Base-by-base conservation (phyloP, 2,113 vertebrate species). In the Fulmarus glacialis region DNA sequence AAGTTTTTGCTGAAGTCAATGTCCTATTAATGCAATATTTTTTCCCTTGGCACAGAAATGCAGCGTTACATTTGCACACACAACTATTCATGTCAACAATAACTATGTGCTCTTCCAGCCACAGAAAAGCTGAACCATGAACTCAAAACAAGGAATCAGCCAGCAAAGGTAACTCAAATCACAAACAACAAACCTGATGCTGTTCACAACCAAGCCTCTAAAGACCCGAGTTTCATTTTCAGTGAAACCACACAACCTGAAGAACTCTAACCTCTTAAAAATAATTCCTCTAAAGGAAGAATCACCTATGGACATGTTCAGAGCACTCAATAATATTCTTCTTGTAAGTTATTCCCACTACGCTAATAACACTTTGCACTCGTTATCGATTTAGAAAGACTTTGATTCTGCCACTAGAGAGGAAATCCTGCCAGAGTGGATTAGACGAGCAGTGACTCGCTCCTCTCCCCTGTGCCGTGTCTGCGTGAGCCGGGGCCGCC, bases 391-490 rank as follows among this genome's bases (percentile, higher is more conserved):
- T 59, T 58, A 15, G 67, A 20, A 66, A 34, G 27, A 48, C 12
- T 62, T 68, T 27, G 42, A 60, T 56, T 53, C 47, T 21, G 23
- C 36, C 64, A 21, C 22, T 24, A 9, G 52, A 32, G 29, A 72
- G 22, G 19, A 82, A 48, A 20, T 13, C 17, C 38, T 26, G 60
- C 24, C 22, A 6, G 53, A 23, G 23, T 1, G 1, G 42, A 56
- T 45, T 2, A 80, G n/a, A 43, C 0, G 1, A 73, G 20, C 3
- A 0, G 24, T 4, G 4, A 47, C 19, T 40, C 3, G 3, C 22
- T 68, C 12, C 21, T 64, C 29, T 38, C 8, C n/a, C 67, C 34
- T 0, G 1, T 16, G 36, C 36, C 1, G 0, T 26, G 32, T 8
- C 42, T 45, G 17, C 1, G 1, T 11, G 62, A 21, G 36, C 55